Conservation (phyloP, 1,140 invertebrate species). For the Rhynchophorus ferrugineus region DNA sequence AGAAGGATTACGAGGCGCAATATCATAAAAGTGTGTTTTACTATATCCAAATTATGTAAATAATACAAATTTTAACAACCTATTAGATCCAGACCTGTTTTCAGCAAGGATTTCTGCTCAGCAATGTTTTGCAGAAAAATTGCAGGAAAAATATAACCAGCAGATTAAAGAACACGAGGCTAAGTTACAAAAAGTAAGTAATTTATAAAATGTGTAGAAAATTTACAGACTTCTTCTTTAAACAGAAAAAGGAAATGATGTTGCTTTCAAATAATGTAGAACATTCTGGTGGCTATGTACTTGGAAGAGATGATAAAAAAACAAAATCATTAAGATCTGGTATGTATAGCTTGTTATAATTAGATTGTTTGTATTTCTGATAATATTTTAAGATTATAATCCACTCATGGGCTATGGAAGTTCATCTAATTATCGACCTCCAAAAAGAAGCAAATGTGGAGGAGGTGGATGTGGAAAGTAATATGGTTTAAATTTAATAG, state of each 20-base stretch:
- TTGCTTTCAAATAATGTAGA: too few relatives aligned
- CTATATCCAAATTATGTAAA: background rate
- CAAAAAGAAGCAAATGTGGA: conserved; percentile 42
- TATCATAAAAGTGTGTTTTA: conserved; percentile 42
- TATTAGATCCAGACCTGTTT: conserved; percentile 41
- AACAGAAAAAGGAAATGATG: too few relatives aligned
- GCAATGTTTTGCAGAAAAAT: conserved; percentile 36
- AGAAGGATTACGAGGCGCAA: conserved; percentile 40
- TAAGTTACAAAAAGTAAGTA: conserved; percentile 37
- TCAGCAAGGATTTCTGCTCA: conserved; percentile 33
- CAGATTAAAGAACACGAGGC: conserved; percentile 30
- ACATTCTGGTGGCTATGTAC: conserved; percentile 13
- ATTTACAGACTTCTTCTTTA: too few relatives aligned
- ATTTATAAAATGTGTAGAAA: conserved; percentile 8
- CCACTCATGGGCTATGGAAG: conserved; percentile 43
- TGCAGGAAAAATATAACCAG: conserved; percentile 42
- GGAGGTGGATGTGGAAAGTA: conserved; percentile 44
- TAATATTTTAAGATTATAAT: conserved; percentile 41
- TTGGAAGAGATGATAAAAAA: conserved; percentile 11
- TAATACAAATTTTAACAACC: background rate
- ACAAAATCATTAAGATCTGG: conserved; percentile 17
- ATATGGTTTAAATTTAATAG: too few relatives aligned
- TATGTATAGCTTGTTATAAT: background rate
- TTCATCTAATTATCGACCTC: conserved; percentile 40
- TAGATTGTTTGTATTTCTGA: background rate